Conservation (phyloP, 92 coral and sea anemone genomes). For the Plumapathes pennacea region DNA sequence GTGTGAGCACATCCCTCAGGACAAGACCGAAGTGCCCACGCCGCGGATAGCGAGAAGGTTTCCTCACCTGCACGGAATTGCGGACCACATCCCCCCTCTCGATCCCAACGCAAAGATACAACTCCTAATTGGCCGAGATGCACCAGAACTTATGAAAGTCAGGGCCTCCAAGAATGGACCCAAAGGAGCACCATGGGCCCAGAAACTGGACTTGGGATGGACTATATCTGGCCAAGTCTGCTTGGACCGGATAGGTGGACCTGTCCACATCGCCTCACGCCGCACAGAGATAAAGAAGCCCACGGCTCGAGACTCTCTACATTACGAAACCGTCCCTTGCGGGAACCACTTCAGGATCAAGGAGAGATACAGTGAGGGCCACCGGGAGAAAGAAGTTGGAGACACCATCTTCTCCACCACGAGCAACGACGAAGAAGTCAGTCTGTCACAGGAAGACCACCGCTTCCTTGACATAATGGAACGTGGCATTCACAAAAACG, state of each 20-base stretch:
- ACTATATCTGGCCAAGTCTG: constrained; percentile 43
- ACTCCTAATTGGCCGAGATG: constrained; percentile 40
- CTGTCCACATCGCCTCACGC: constrained; percentile 14
- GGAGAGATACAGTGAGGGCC: not conserved
- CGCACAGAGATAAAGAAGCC: constrained; percentile 3
- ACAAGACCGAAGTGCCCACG: constrained; percentile 43
- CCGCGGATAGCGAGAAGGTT: constrained; percentile 19
- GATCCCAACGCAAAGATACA: constrained; percentile 37
- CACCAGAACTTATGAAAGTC: constrained; percentile 42
- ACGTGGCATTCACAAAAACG: constrained; percentile 11
- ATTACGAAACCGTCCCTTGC: constrained; percentile 15
- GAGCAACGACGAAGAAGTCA: constrained; percentile 13
- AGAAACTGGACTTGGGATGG: constrained; percentile 28
- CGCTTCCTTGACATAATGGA: constrained; percentile 24
- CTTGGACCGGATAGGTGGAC: constrained; percentile 25
- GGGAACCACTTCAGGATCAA: constrained; percentile 30
- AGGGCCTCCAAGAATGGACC: constrained; percentile 43
- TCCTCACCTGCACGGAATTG: constrained; percentile 31
- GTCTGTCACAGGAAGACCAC: constrained; percentile 20
- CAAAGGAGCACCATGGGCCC: constrained; percentile 45
- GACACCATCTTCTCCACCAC: constrained; percentile 23
- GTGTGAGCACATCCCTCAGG: constrained; percentile 49
- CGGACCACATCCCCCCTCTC: constrained; percentile 26
- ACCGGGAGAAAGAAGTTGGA: not conserved
- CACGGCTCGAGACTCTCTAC: too few relatives aligned